Conservation (phyloP, 2,113 vertebrate species). For the Trogon melanurus region DNA sequence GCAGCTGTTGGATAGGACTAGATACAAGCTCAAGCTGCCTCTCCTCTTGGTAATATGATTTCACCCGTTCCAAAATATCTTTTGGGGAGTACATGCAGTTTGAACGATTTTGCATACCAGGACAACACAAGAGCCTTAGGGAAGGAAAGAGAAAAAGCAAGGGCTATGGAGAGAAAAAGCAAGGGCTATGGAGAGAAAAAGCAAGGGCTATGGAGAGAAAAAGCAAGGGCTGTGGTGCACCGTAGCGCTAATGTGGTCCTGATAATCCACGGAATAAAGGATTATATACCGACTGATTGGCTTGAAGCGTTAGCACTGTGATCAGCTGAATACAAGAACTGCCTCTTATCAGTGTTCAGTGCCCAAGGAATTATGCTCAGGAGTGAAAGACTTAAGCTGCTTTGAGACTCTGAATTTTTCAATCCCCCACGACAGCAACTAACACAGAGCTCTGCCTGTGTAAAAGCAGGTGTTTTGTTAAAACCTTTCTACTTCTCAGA, state of each 20-base stretch:
- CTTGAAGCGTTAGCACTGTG: slow-evolving; percentile 22
- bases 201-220: background rate
- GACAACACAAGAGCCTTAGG: background rate
- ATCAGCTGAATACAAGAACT: slow-evolving; percentile 6
- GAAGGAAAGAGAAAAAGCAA: background rate
- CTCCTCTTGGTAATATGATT: background rate
- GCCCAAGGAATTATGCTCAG: slow-evolving; percentile 42
- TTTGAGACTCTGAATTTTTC: slow-evolving; percentile 26
- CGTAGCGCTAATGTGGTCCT: background rate
- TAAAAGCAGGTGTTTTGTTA: slow-evolving; percentile 17
- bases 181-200: background rate
- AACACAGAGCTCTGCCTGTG: background rate
- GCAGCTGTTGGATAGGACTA: background rate
- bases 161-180: background rate
- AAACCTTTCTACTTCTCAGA: background rate
- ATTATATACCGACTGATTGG: slow-evolving; percentile 50
- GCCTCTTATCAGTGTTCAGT: background rate
- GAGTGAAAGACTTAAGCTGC: slow-evolving; percentile 46
- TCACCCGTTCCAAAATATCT: background rate
- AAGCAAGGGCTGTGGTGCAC: background rate
- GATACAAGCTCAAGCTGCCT: background rate
- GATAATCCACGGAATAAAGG: slow-evolving; percentile 44
- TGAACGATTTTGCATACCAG: background rate
- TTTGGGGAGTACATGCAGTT: background rate
- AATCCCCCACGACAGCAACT: background rate